Base-by-base conservation (phyloP, 2,888 invertebrate genomes). In the Synanthedon formicaeformis region DNA sequence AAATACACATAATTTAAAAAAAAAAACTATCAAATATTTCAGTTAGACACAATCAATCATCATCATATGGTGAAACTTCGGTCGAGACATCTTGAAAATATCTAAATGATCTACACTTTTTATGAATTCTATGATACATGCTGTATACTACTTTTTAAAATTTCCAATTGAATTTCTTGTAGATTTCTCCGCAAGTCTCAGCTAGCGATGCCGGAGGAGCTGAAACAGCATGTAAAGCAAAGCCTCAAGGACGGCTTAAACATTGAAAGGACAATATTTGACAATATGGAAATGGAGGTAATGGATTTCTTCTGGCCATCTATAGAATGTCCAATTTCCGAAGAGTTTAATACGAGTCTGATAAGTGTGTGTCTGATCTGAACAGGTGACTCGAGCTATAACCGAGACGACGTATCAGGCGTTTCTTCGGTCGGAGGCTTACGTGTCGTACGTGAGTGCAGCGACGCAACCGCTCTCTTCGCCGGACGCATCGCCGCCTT, bases 371-470 rank as follows among this genome's bases (percentile, higher is more conserved):
- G n/a, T 16, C n/a, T 10, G 48, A 13, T 45, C 12, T 56, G 50
- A 40, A 14, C 75, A 90, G 85, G 93, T 96, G 67, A 96, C 96
- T 73, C 90, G 91, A 49, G 91, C 93, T 56, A 96, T 98, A 75
- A 93, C 93, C 60, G 93, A 93, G 75, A 94, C 95, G 56, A 94
- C 95, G 57, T 98, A 98, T 88, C 95, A 94, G 55, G 93, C 95
- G 81, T 98, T 98, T 86, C 90, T 98, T 60, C 93, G 93, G 65
- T 97, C 97, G 65, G 97, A 97, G 69, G 91, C 95, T 80, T 98
- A 97, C 89, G 92, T 97, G 70, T 90, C 92, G 74, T 93, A 94
- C 83, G 92, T 95, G 58, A 75, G 96, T 94, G 82, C 91, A 90
- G 88, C 98, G 93, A 90, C 92, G 94, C 79, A 89, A 90, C 95